Base-by-base conservation (phyloP, 2,797 vertebrate species). In the Muscicapa striata region DNA sequence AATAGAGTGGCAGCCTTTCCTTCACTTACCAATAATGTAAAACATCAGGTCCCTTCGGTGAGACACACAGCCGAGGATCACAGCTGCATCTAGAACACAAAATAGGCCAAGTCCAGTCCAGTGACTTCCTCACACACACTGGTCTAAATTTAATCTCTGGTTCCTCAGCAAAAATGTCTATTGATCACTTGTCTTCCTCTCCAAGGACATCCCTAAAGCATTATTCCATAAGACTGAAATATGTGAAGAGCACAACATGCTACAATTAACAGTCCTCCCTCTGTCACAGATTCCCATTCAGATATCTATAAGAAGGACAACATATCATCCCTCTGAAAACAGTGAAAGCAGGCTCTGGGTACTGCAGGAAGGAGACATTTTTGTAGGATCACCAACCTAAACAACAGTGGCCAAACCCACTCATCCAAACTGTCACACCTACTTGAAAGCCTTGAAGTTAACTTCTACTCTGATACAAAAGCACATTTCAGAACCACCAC, bases 21-120 rank as follows among this genome's bases (percentile, higher is more conserved):
- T 82, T 80, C 81, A 98, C 99, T 98, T 98, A 99, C 99, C 99
- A 99, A 99, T 99, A 98, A 99, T 98, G 99, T 99, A 99, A 99
- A 99, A 99, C 99, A 99, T 99, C 98, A 99, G 99, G 99, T 99
- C 99, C 98, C 98, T 98, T 98, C 99, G 99, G 97, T 98, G 98
- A 98, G 98, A 98, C 98, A 98, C 98, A 98, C 97, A 99, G 99
- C 98, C 98, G 95, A 99, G 98, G 98, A 99, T 98, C 97, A 99
- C 98, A 98, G 99, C 99, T 98, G 98, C 98, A 96, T 98, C 99
- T 99, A 98, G 93, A 98, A 98, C 93, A 98, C 52, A 97, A 97
- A 97, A 94, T 73, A 95, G 64, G 77, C 95, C 73, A 79, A 78
- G 36, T 91, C 97, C 90, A 97, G 93, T 94, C 96, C 69, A 95